Percentiles rank a stretch among this genome's conserved stretches.
phyloP scores from a whole-genome alignment of 2,888 invertebrate species.

The Platycheirus rosarum region DNA sequence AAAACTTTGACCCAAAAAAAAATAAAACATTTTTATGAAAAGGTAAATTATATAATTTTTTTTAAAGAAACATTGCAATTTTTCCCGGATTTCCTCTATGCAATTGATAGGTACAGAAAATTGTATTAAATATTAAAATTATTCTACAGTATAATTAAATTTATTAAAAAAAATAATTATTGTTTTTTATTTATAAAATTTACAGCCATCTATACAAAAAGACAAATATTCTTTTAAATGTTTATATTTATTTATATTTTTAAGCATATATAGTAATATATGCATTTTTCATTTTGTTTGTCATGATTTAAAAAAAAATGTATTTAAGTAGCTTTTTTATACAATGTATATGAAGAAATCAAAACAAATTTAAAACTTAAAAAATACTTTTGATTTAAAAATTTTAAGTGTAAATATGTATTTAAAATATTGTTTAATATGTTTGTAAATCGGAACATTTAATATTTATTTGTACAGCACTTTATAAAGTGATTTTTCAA shows the following conservation, averaged over 20 bases:
- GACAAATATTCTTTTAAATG: slow-evolving; percentile 30
- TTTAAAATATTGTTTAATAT: slow-evolving; percentile 29
- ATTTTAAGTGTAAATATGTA: slow-evolving; percentile 58
- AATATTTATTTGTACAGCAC: slow-evolving; percentile 68
- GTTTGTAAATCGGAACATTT: slow-evolving; percentile 70
- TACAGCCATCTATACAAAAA: slow-evolving; percentile 74
- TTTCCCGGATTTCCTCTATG: slow-evolving; percentile 75
- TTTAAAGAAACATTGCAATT: slow-evolving; percentile 70
- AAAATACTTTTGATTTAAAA: slow-evolving; percentile 41
- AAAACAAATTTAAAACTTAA: slow-evolving; percentile 48
- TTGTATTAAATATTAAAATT: slow-evolving; percentile 33
- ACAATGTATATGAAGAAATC: slow-evolving; percentile 24
- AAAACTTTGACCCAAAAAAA: slow-evolving; percentile 30
- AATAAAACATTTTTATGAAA: slow-evolving; percentile 49
- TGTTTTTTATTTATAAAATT: slow-evolving; percentile 43
- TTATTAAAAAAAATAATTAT: slow-evolving; percentile 19
- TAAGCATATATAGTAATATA: slow-evolving; percentile 64
- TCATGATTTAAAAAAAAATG: slow-evolving; percentile 62
- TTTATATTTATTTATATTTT: slow-evolving; percentile 27
- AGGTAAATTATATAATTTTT: slow-evolving; percentile 36
- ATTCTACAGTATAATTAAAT: slow-evolving; percentile 24
- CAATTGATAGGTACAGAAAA: slow-evolving; percentile 68
- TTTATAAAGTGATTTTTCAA: slow-evolving; percentile 52
- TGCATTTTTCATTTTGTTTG: slow-evolving; percentile 55
- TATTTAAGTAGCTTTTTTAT: not conserved